Base-by-base conservation (phyloP, 2,113 vertebrate genomes). In the Hydropotes inermis region DNA sequence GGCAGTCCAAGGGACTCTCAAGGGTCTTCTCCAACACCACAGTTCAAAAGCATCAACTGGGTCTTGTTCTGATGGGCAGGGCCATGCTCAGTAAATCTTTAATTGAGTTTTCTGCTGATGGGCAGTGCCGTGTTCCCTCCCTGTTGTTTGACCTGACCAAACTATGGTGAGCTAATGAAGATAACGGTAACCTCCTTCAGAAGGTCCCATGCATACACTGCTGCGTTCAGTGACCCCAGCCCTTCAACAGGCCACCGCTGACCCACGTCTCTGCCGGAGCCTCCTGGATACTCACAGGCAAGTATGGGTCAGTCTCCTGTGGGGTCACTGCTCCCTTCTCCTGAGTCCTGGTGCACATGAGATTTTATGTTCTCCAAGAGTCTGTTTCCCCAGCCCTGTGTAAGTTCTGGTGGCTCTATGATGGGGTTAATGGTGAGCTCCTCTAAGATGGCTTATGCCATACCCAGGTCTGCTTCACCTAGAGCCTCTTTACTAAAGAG, bases 291-390 rank as follows among this genome's bases (percentile, higher is more conserved):
- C n/a, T 70, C 64, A 70, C n/a, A 70, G n/a, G 17, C 64, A 70
- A 36, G 8, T 70, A 17, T 23, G 64, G 19, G 64, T 67, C 33
- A 67, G 33, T 67, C 61, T 70, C 17, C 21, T 70, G 4, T 11
- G 17, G 64, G 64, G 64, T 70, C 64, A 70, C n/a, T 11, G n/a
- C 9, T 70, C n/a, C 36, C 36, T 36, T 70, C 4, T 70, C n/a
- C 17, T 70, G 64, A 70, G n/a, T 36, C 9, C n/a, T 36, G 64
- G 64, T 3, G 4, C 4, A 2, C n/a, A 70, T 0, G 0, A 67
- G 9, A 36, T 36, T n/a, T 67, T 36, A 19, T 70, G 64, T 70
- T 70, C 64, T 23, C 19, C 17, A 70, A 70, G 9, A 36, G n/a
- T 36, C 36, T 70, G 64, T 36, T 70, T 70, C 4, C n/a, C n/a